Evolutionary conservation across 2,113 vertebrate genomes (phyloP), one percentile per base, ranked within the genome.

Genomic region (Phylloscopus trochilus): DNA sequence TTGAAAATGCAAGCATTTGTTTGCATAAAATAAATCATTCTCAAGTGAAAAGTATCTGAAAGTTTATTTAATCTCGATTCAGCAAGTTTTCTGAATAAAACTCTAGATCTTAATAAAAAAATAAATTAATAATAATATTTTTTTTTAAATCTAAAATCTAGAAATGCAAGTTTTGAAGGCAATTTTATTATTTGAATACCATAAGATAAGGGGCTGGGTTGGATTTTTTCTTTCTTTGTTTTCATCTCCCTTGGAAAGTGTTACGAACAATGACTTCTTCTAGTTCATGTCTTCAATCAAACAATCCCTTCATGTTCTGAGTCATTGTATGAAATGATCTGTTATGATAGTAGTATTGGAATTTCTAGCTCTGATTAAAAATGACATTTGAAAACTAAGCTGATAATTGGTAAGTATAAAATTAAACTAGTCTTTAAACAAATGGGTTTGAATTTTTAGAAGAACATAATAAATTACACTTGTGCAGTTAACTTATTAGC

Each of bases 201-300:
- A 16, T 24, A 39, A 43, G 6, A 9, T 30, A 31, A 81, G 80
- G 10, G 9, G 3, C 6, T 28, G 6, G 15, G 4, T 10, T 53
- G 17, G 10, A 7, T 11, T 49, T 52, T 52, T 23, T 35, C 5
- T 55, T 74, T 49, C 19, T 24, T 58, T 49, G 5, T 63, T 73
- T 85, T 31, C 15, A 35, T 37, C 35, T 46, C 16, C 5, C 2
- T 4, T 10, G 5, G 4, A 7, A 13, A 2, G 2, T 10, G 4
- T 21, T 74, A 24, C 6, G 3, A 83, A 37, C 9, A 52, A 8
- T 63, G 13, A 47, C n/a, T 8, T 47, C 22, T 35, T 62, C 43
- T n/a, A 43, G 4, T 58, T 63, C 27, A 35, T 63, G 18, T 26
- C 28, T 58, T 49, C 23, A 59, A 22, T 43, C 31, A 68, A 46